phyloP scores from a whole-genome alignment of 2,113 vertebrate species.

The Isurus oxyrinchus region DNA sequence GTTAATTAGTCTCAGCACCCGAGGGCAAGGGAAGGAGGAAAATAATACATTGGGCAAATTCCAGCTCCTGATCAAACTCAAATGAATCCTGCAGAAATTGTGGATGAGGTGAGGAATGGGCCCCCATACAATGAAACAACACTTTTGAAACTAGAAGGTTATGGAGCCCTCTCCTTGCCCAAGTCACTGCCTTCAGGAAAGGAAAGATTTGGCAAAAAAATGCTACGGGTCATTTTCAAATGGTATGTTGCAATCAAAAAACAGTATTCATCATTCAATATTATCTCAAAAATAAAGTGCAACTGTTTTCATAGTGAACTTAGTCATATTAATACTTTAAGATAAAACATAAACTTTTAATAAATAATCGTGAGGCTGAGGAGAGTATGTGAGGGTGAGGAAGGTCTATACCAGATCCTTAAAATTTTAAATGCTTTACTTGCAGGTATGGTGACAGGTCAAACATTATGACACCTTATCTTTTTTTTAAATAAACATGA shows the following conservation, averaged over 20 bases:
- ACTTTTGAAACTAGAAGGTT: background rate
- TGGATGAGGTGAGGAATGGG: background rate
- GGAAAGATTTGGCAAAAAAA: background rate
- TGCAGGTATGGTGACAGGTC: background rate
- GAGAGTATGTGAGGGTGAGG: background rate
- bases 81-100: background rate
- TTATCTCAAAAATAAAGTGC: background rate
- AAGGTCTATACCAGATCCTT: background rate
- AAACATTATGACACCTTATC: background rate
- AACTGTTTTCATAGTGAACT: background rate
- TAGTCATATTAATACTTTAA: background rate
- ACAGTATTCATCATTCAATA: background rate
- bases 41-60: background rate
- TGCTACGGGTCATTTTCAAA: no score
- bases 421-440: background rate
- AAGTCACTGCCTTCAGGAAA: background rate
- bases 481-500: conserved; percentile 36
- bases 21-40: background rate
- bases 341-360: background rate
- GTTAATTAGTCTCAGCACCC: background rate
- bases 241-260: background rate
- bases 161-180: background rate
- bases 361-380: background rate
- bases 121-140: background rate
- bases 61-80: background rate